phyloP scores from a whole-genome alignment of 2,797 vertebrate genomes.

The Philypnodon macrostomus region DNA sequence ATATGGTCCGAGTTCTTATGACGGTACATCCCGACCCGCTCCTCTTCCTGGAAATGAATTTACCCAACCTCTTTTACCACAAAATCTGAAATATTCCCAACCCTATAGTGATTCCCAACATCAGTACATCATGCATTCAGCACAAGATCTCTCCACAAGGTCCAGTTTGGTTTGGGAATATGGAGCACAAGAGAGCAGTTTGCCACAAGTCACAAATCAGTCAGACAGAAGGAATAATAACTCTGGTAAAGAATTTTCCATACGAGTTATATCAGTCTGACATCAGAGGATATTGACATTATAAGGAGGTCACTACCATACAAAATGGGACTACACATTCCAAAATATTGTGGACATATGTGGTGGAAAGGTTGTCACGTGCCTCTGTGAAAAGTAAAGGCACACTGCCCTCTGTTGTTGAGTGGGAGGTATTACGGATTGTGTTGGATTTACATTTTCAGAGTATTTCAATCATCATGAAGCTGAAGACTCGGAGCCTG shows the following conservation, averaged over 20 bases:
- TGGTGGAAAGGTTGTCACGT: no score
- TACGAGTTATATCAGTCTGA: slow-evolving; percentile 69
- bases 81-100: neutral
- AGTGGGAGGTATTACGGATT: slow-evolving; percentile 9
- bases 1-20: slow-evolving; percentile 11
- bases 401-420: slow-evolving; percentile 55
- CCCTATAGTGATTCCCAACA: no score
- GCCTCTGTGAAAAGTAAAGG: slow-evolving; percentile 49
- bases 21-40: slow-evolving; percentile 8
- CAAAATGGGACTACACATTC: no score
- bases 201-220: slow-evolving; percentile 20
- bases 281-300: slow-evolving; percentile 20
- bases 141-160: no score
- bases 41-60: slow-evolving; percentile 47
- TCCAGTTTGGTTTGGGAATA: slow-evolving; percentile 33
- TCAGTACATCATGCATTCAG: no score
- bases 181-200: slow-evolving; percentile 21
- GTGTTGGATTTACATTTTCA: no score
- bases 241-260: slow-evolving; percentile 44
- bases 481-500: no score
- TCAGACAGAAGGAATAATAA: slow-evolving; percentile 27
- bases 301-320: no score
- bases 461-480: no score
- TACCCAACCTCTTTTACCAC: slow-evolving; percentile 32
- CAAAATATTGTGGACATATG: no score